Conservation (phyloP, 1,140 invertebrate species). For the Limonius californicus region DNA sequence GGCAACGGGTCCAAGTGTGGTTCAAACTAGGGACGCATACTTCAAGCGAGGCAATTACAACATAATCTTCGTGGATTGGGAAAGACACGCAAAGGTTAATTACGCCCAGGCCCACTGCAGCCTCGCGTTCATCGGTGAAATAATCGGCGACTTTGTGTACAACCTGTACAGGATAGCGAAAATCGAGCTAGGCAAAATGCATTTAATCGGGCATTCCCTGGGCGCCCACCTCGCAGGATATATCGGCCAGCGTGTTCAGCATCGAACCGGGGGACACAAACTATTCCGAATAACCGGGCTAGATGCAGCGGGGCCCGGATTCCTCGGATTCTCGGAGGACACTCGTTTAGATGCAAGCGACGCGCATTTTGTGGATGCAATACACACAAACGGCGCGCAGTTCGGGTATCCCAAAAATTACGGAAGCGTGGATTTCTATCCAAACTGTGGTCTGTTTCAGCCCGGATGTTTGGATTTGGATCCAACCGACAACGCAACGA, state of each 20-base stretch:
- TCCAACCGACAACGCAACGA: background rate
- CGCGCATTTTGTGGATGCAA: slow-evolving; percentile 5
- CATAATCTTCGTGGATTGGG: slow-evolving; percentile 64
- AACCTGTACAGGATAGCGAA: slow-evolving; percentile 31
- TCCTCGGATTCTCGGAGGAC: background rate
- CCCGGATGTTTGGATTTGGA: slow-evolving; percentile 8
- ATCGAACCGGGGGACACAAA: background rate
- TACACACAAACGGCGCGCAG: slow-evolving; percentile 9
- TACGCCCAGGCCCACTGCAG: slow-evolving; percentile 23
- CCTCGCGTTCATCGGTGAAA: slow-evolving; percentile 39
- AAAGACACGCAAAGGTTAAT: slow-evolving; percentile 48
- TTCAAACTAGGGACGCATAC: slow-evolving; percentile 49
- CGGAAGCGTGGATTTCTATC: slow-evolving; percentile 8
- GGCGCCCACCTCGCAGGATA: slow-evolving; percentile 58
- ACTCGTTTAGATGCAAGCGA: background rate
- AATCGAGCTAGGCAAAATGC: slow-evolving; percentile 50
- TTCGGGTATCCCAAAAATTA: slow-evolving; percentile 4
- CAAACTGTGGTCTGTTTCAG: slow-evolving; percentile 1
- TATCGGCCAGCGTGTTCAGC: background rate
- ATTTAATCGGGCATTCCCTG: slow-evolving; percentile 78
- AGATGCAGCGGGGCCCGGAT: slow-evolving; percentile 5
- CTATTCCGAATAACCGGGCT: slow-evolving; percentile 2
- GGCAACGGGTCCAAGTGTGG: slow-evolving; percentile 37
- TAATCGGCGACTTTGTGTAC: slow-evolving; percentile 40
- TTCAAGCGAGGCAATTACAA: slow-evolving; percentile 54